Evolutionary conservation across 1,140 invertebrate genomes (phyloP).

Genomic region (Leptinotarsa defecta): DNA sequence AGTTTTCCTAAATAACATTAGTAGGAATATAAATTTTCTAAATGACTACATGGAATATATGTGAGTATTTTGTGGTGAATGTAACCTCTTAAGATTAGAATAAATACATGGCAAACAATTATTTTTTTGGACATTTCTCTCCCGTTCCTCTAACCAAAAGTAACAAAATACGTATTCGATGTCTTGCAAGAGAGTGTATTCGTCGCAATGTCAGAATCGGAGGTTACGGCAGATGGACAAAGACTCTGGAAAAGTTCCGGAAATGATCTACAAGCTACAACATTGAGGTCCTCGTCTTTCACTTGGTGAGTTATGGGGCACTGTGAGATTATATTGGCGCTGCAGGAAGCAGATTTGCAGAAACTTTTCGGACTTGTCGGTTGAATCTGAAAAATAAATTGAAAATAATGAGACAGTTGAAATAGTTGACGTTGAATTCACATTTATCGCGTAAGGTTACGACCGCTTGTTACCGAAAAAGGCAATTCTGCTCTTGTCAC

Average conservation of each 20-base stretch:
- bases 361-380: conserved; percentile 1
- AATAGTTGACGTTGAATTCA: no score
- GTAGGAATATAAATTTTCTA: no score
- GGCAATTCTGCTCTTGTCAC: no score
- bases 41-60: neutral
- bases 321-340: conserved; percentile 9
- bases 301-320: conserved; percentile 18
- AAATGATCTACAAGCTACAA: conserved; percentile 17
- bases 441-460: no score
- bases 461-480: no score
- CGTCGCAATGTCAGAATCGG: neutral
- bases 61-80: neutral
- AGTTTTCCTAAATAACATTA: no score
- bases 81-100: neutral
- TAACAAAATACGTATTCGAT: conserved; percentile 23
- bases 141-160: conserved; percentile 14
- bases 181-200: conserved; percentile 19
- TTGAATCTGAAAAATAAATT: conserved; percentile 23
- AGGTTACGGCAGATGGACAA: conserved; percentile 13
- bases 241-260: conserved; percentile 20
- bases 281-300: neutral
- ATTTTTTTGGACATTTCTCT: neutral
- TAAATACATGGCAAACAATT: neutral
- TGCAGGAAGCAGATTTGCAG: conserved; percentile 22
- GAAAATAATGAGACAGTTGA: neutral